Conservation (phyloP, 64 coral and sea anemone genomes). For the Pocillopora damicornis region DNA sequence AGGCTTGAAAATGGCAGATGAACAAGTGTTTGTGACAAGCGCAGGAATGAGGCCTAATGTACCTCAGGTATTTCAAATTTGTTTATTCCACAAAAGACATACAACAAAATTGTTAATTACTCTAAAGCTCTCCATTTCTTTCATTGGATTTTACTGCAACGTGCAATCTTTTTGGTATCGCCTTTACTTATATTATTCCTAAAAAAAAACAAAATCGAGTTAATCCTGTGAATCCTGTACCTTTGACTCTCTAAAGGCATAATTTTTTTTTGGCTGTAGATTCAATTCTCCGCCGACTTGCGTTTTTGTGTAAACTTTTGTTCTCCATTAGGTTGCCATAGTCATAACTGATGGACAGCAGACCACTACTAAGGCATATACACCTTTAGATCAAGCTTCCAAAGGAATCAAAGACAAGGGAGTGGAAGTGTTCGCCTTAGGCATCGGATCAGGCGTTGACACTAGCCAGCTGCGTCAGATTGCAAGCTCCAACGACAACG, state of each 20-base stretch:
- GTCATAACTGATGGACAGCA: constrained; percentile 65
- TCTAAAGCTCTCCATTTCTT: too few species aligned
- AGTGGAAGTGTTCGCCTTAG: constrained; percentile 20
- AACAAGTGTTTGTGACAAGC: constrained; percentile 34
- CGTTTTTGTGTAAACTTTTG: background rate
- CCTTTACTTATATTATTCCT: too few species aligned
- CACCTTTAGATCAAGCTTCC: constrained; percentile 16
- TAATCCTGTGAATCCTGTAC: too few species aligned
- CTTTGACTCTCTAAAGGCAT: too few species aligned
- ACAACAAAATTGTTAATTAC: too few species aligned
- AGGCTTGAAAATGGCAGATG: background rate
- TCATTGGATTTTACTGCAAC: too few species aligned
- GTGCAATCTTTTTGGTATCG: too few species aligned
- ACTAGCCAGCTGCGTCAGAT: too few species aligned
- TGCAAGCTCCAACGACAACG: constrained; percentile 6
- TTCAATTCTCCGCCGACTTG: too few species aligned
- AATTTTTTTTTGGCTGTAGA: too few species aligned
- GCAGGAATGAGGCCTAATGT: constrained; percentile 49
- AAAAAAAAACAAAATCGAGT: too few species aligned
- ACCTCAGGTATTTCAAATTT: constrained; percentile 28
- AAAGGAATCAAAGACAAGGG: constrained; percentile 27
- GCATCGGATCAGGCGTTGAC: background rate
- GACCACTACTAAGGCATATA: background rate
- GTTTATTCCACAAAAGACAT: background rate
- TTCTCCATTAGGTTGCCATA: constrained; percentile 40